These are phyloP conservation scores for Monopterus albus DNA, from an alignment of 2,113 vertebrate genomes.

Conservation along the genomic window DNA sequence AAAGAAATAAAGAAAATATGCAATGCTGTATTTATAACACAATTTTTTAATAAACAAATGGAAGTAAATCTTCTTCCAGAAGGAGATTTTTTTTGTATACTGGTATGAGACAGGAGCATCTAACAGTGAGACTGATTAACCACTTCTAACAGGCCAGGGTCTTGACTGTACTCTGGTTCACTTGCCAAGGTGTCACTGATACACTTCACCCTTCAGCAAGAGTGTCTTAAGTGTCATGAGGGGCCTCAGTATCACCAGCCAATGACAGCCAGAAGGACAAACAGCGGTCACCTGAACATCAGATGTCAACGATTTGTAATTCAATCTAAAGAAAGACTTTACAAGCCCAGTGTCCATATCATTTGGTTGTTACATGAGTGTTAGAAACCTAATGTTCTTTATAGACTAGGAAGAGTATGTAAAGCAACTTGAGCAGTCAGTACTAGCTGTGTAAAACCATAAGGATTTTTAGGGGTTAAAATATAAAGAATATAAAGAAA, in stretches of 20 bases:
- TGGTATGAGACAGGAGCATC: slow-evolving; percentile 26
- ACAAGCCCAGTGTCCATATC: slow-evolving; percentile 63
- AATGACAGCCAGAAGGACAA: slow-evolving; percentile 63
- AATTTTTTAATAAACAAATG: slow-evolving; percentile 18
- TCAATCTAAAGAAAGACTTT: slow-evolving; percentile 64
- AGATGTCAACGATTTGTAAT: slow-evolving; percentile 77
- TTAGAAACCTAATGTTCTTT: slow-evolving; percentile 49
- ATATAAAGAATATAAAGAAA: too few species aligned
- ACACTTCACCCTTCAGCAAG: slow-evolving; percentile 49
- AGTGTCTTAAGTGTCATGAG: slow-evolving; percentile 50
- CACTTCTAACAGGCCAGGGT: slow-evolving; percentile 34
- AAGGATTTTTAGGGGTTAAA: background rate
- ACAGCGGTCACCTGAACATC: slow-evolving; percentile 69
- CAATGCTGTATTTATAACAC: background rate
- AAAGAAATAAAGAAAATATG: background rate
- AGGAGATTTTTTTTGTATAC: slow-evolving; percentile 1
- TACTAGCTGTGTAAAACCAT: slow-evolving; percentile 12
- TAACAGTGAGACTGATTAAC: slow-evolving; percentile 46
- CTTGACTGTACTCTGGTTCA: slow-evolving; percentile 56
- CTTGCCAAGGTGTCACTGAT: slow-evolving; percentile 75
- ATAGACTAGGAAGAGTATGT: slow-evolving; percentile 22
- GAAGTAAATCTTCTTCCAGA: slow-evolving; percentile 15
- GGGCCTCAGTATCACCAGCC: slow-evolving; percentile 26
- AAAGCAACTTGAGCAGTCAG: slow-evolving; percentile 35
- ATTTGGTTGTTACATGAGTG: slow-evolving; percentile 49